Evolutionary conservation across 2,888 invertebrate genomes (phyloP).

Genomic region (Rotaria sp.): DNA sequence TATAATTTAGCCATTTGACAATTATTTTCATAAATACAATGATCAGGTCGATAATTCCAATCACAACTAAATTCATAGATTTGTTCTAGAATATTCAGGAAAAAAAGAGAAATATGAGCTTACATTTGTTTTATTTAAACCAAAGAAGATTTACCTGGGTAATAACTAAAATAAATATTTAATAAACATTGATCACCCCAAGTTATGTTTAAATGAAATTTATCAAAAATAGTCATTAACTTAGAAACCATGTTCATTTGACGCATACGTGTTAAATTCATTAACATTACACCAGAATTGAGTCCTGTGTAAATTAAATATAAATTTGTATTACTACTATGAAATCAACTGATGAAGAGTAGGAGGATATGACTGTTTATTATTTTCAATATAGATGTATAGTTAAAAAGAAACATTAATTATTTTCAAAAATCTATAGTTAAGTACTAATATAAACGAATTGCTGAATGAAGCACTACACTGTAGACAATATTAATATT

Average conservation of each 20-base stretch:
- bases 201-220: constrained; percentile 73
- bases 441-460: too few species aligned
- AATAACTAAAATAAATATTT: constrained; percentile 78
- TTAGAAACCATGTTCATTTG: constrained; percentile 75
- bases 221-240: constrained; percentile 73
- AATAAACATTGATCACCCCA: constrained; percentile 97
- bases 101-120: too few species aligned
- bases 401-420: too few species aligned
- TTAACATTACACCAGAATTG: constrained; percentile 92
- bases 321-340: too few species aligned
- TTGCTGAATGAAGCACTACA: too few species aligned
- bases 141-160: constrained; percentile 61
- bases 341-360: too few species aligned
- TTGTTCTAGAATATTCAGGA: constrained; percentile 60
- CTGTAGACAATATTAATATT: too few species aligned
- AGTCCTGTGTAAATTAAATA: constrained; percentile 62
- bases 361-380: too few species aligned
- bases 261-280: constrained; percentile 87
- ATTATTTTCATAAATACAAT: constrained; percentile 86
- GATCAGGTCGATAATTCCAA: constrained; percentile 86
- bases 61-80: constrained; percentile 73
- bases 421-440: too few species aligned
- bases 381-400: too few species aligned
- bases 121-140: constrained; percentile 44
- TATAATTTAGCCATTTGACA: constrained; percentile 66